phyloP scores from a whole-genome alignment of 2,113 vertebrate genomes.

The Hylia prasina region DNA sequence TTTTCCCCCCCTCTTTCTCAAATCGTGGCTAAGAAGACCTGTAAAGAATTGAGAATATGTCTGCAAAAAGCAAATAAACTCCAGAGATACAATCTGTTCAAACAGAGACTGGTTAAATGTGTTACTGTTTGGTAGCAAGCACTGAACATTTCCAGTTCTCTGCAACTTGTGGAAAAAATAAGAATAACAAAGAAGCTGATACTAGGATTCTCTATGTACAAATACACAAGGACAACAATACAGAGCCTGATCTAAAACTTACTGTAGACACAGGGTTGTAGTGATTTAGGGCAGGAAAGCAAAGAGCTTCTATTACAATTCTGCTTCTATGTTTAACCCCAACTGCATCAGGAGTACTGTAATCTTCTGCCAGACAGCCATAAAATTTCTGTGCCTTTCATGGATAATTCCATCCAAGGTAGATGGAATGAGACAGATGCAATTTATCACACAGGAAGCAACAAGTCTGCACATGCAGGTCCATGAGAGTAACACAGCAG shows the following conservation, averaged over 20 bases:
- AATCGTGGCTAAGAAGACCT: neutral
- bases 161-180: neutral
- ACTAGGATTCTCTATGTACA: neutral
- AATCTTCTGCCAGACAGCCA: neutral
- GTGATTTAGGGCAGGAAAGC: neutral
- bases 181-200: neutral
- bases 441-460: neutral
- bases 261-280: neutral
- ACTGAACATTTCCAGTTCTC: neutral
- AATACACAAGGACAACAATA: neutral
- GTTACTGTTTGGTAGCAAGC: neutral
- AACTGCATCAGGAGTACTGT: neutral
- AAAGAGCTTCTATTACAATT: neutral
- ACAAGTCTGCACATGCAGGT: neutral
- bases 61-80: slow-evolving; percentile 13
- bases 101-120: neutral
- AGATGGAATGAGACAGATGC: neutral
- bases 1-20: neutral
- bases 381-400: neutral
- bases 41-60: neutral
- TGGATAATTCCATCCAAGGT: neutral
- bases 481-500: neutral
- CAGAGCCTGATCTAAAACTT: neutral
- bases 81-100: neutral
- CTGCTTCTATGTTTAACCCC: neutral